These are phyloP conservation scores for Diplosoma virens DNA, from an alignment of 23 tunicate species.

Conservation along the genomic window DNA sequence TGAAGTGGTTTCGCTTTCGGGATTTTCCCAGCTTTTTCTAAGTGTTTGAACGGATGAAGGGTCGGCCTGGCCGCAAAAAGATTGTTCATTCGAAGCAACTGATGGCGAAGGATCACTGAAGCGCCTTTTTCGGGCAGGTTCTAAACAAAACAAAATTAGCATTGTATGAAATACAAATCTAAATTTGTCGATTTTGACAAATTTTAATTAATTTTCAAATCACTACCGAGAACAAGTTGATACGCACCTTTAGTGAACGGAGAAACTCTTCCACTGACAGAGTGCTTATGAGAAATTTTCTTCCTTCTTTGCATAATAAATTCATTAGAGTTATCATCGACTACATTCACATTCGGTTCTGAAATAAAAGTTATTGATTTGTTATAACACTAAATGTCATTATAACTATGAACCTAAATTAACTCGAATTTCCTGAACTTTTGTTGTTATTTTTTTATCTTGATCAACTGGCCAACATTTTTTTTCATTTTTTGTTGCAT, in stretches of 20 bases:
- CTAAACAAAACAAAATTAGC: too few relatives aligned
- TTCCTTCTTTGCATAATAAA: neutral
- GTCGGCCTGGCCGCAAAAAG: neutral
- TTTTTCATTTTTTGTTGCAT: too few relatives aligned
- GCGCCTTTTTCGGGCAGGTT: constrained; percentile 29
- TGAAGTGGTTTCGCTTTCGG: neutral
- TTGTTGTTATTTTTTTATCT: too few relatives aligned
- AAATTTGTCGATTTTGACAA: too few relatives aligned
- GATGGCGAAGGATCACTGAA: constrained; percentile 42
- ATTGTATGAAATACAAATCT: neutral
- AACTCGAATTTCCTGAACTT: too few relatives aligned
- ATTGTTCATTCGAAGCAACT: neutral
- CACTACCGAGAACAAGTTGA: neutral
- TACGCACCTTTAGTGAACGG: neutral
- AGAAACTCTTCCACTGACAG: constrained; percentile 1
- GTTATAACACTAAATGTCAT: too few relatives aligned
- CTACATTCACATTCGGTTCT: too few relatives aligned
- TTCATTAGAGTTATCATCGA: constrained; percentile 1
- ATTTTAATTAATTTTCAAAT: too few relatives aligned
- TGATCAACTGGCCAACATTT: too few relatives aligned
- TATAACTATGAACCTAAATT: too few relatives aligned
- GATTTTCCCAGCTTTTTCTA: neutral
- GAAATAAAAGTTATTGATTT: too few relatives aligned
- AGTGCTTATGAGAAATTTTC: neutral
- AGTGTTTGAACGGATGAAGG: neutral